These are phyloP conservation scores for Danaus chrysippus DNA, from an alignment of 2,888 invertebrate species.

Conservation along the genomic window DNA sequence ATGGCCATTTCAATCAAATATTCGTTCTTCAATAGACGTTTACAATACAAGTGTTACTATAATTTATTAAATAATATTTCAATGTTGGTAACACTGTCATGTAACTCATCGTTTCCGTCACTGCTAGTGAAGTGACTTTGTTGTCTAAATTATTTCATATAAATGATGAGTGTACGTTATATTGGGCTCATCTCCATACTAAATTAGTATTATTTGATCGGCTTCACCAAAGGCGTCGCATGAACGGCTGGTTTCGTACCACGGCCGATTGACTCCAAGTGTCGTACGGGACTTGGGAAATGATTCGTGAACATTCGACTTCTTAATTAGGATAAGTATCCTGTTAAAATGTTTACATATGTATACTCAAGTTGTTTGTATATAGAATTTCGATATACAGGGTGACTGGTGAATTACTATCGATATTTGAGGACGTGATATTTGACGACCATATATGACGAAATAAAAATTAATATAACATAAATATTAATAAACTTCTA, in stretches of 20 bases:
- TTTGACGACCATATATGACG: too few relatives aligned
- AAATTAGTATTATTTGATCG: slow-evolving; percentile 20
- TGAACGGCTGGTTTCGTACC: slow-evolving; percentile 61
- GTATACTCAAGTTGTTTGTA: background rate
- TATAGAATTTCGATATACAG: too few relatives aligned
- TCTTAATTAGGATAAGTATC: slow-evolving; percentile 74
- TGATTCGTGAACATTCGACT: slow-evolving; percentile 64
- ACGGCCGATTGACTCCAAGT: slow-evolving; percentile 55
- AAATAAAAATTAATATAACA: too few relatives aligned
- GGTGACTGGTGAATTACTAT: too few relatives aligned
- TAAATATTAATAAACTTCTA: too few relatives aligned
- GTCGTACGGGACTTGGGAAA: slow-evolving; percentile 50
- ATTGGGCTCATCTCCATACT: slow-evolving; percentile 6
- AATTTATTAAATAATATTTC: too few relatives aligned
- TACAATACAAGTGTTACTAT: too few relatives aligned
- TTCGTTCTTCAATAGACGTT: too few relatives aligned
- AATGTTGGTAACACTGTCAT: too few relatives aligned
- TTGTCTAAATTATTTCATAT: background rate
- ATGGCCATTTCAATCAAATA: too few relatives aligned
- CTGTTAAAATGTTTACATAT: slow-evolving; percentile 34
- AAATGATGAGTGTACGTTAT: background rate
- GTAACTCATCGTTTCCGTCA: too few relatives aligned
- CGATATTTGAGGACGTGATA: too few relatives aligned
- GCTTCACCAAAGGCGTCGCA: slow-evolving; percentile 42
- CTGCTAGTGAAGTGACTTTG: background rate